Evolutionary conservation across 2,113 vertebrate species (phyloP), one percentile per base, ranked within the genome.

Genomic region (mouse (Mus musculus)): DNA sequence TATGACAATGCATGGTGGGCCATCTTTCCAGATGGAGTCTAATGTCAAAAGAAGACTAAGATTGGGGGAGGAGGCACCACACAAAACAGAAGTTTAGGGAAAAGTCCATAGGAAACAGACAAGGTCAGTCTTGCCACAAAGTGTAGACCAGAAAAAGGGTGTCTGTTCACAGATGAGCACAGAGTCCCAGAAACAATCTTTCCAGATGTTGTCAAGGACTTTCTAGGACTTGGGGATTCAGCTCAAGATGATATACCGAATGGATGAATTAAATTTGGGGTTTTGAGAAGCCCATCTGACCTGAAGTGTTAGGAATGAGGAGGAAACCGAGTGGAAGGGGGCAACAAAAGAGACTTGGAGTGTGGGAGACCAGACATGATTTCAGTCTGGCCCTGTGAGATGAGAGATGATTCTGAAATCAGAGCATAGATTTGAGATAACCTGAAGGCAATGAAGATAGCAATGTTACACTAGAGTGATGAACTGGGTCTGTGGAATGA

Each of bases 171-270:
- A 86, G 30, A 59, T 77, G 28, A 65, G 80, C 10, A 56, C 28
- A 22, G 73, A 33, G 36, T 76, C 4, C 14, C 59, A 28, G n/a
- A 56, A 89, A 49, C 22, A 33, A n/a, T 77, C 52, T 81, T 90
- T 54, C 24, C 88, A 76, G 16, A 7, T 14, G 89, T 59, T 84
- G 9, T 33, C 46, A 61, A 59, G 36, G 56, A 20, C 39, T 33
- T 7, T 54, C 67, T 90, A 80, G 42, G 65, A 63, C 75, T 87
- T 88, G 67, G n/a, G 71, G 95, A 90, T 56, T 85, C 90, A 92
- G n/a, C 13, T 71, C 42, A 71, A 78, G 65, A 65, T 56, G 49
- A 77, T 78, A 3, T 5, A 42, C 17, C 56, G 26, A 92, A 78
- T 49, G 28, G 69, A 81, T 39, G n/a, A 88, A 85, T 73, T 12